Percentiles rank a stretch among this genome's conserved stretches.
These are phyloP conservation scores for Podarcis muralis DNA, from an alignment of 2,113 vertebrate genomes.

Conservation along the genomic window DNA sequence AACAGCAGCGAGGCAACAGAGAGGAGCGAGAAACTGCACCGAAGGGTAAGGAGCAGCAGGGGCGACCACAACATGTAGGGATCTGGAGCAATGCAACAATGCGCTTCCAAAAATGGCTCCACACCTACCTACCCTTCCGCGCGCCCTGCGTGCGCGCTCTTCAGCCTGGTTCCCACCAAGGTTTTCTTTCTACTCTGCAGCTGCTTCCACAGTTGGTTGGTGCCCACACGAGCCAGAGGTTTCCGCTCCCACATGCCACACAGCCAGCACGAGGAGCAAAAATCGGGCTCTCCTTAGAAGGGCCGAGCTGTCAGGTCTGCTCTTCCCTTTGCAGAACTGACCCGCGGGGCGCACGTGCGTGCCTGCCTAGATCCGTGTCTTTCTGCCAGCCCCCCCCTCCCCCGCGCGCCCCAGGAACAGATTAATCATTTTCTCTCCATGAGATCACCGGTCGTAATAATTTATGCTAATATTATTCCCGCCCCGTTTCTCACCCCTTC, in stretches of 20 bases:
- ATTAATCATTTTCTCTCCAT: neutral
- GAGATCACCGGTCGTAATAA: neutral
- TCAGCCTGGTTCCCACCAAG: neutral
- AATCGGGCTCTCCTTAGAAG: neutral
- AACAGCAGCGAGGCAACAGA: neutral
- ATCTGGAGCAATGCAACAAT: neutral
- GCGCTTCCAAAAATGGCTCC: neutral
- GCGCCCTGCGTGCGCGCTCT: no score
- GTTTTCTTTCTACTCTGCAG: neutral
- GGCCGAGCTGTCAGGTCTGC: neutral
- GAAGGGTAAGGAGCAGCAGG: neutral
- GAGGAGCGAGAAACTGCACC: neutral
- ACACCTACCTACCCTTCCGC: constrained; percentile 9
- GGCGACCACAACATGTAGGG: neutral
- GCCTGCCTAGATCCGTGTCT: neutral
- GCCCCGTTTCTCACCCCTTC: neutral
- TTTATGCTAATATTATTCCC: neutral
- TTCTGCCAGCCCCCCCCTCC: neutral
- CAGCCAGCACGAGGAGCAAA: neutral
- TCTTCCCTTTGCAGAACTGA: neutral
- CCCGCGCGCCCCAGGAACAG: neutral
- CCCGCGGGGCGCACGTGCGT: neutral
- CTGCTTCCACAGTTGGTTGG: neutral
- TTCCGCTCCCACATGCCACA: neutral
- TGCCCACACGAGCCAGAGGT: neutral